Evolutionary conservation across 2,888 invertebrate genomes (phyloP).

Genomic region (Sipunculus nudus): DNA sequence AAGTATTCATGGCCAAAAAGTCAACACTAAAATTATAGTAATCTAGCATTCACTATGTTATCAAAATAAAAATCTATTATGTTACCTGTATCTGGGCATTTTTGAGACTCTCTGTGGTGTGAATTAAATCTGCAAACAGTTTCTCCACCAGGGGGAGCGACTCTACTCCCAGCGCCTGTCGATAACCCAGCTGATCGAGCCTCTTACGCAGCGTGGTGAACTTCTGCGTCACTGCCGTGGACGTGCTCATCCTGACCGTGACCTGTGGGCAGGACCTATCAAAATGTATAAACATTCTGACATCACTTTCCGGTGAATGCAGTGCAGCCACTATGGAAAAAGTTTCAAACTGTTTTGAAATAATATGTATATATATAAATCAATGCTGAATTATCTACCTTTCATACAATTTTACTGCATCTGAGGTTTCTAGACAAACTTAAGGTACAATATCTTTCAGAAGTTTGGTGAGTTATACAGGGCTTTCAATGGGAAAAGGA

Average conservation of each 20-base stretch:
- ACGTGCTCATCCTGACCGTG: constrained; percentile 26
- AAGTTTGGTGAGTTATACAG: too few relatives aligned
- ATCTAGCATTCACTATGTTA: not conserved
- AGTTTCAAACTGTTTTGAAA: too few relatives aligned
- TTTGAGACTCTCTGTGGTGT: constrained; percentile 86
- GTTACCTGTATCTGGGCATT: constrained; percentile 76
- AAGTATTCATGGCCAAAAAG: too few relatives aligned
- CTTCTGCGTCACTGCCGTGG: constrained; percentile 65
- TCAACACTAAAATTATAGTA: not conserved
- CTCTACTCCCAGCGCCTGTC: constrained; percentile 77
- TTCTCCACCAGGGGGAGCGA: constrained; percentile 83
- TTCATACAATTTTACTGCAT: too few relatives aligned
- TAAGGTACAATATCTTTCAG: too few relatives aligned
- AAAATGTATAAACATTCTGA: not conserved
- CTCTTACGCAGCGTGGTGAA: constrained; percentile 73
- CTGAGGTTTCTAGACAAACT: too few relatives aligned
- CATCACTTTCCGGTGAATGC: too few relatives aligned
- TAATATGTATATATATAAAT: too few relatives aligned
- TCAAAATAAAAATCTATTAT: not conserved
- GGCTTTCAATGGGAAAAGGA: too few relatives aligned
- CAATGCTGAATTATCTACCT: too few relatives aligned
- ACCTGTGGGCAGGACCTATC: not conserved
- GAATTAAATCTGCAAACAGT: constrained; percentile 82
- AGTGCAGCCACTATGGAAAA: too few relatives aligned
- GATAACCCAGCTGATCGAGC: constrained; percentile 84